These are phyloP conservation scores for Beroe ovata DNA, from an alignment of 37 sponge, comb jelly and placozoan species.

Conservation along the genomic window DNA sequence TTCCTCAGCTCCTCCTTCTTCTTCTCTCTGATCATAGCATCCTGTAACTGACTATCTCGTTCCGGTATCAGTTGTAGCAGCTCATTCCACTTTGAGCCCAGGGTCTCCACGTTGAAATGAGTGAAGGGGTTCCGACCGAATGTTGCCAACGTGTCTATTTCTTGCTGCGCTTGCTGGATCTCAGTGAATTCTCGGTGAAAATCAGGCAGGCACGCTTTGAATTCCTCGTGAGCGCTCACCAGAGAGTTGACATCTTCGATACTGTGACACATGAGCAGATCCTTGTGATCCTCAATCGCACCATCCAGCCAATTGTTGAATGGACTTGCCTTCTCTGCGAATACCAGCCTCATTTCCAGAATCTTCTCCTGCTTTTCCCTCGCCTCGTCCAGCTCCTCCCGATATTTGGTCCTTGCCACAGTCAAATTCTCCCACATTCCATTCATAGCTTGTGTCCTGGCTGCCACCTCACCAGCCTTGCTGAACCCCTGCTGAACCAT, in stretches of 20 bases:
- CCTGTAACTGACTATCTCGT: conserved; percentile 51
- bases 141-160: conserved; percentile 44
- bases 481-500: conserved; percentile 69
- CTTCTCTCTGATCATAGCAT: conserved; percentile 42
- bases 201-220: conserved; percentile 54
- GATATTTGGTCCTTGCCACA: conserved; percentile 45
- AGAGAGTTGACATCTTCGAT: conserved; percentile 76
- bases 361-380: conserved; percentile 78
- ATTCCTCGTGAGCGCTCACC: conserved; percentile 58
- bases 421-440: conserved; percentile 66
- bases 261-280: conserved; percentile 75
- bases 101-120: background rate
- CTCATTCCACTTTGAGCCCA: conserved; percentile 69
- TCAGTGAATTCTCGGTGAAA: conserved; percentile 37
- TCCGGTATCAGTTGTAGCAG: conserved; percentile 75
- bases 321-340: conserved; percentile 86
- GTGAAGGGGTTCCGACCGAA: conserved; percentile 62
- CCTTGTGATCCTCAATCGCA: conserved; percentile 87
- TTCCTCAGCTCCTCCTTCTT: conserved; percentile 46
- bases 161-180: conserved; percentile 45
- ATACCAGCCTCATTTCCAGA: conserved; percentile 84
- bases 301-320: conserved; percentile 99
- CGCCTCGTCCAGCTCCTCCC: conserved; percentile 38
- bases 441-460: conserved; percentile 66
- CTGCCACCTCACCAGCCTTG: conserved; percentile 34